These are phyloP conservation scores for Caenorhabditis sp. DNA, from an alignment of 2,888 invertebrate species.

Conservation along the genomic window DNA sequence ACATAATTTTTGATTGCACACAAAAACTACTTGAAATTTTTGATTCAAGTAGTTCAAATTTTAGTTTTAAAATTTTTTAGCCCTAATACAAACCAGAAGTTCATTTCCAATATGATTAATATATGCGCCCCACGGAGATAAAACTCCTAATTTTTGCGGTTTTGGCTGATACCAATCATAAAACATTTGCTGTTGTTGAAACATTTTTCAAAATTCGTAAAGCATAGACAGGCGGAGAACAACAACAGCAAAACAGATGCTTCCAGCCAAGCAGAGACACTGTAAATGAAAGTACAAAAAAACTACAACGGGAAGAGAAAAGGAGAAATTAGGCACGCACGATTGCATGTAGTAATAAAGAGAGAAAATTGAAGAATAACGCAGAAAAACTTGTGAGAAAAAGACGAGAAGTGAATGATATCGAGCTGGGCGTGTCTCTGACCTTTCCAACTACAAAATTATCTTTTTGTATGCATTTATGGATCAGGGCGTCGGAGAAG, in stretches of 20 bases:
- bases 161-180: conserved; percentile 48
- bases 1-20: no score
- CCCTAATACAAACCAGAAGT: conserved; percentile 41
- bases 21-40: no score
- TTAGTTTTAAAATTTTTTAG: no score
- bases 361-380: neutral
- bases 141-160: conserved; percentile 57
- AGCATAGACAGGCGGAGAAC: neutral
- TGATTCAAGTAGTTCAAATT: no score
- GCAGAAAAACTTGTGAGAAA: conserved; percentile 1
- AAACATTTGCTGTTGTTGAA: conserved; percentile 35
- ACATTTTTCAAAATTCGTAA: conserved; percentile 12
- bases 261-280: neutral
- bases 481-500: neutral
- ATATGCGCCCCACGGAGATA: conserved; percentile 67
- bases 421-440: conserved; percentile 1
- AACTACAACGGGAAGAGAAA: neutral
- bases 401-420: neutral
- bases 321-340: neutral
- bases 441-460: neutral
- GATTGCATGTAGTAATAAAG: neutral
- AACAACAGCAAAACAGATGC: neutral
- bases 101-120: conserved; percentile 65
- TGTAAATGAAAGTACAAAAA: neutral
- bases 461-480: neutral